Evolutionary conservation across 2,113 vertebrate species (phyloP).

Genomic region (Phalacrocorax carbo): DNA sequence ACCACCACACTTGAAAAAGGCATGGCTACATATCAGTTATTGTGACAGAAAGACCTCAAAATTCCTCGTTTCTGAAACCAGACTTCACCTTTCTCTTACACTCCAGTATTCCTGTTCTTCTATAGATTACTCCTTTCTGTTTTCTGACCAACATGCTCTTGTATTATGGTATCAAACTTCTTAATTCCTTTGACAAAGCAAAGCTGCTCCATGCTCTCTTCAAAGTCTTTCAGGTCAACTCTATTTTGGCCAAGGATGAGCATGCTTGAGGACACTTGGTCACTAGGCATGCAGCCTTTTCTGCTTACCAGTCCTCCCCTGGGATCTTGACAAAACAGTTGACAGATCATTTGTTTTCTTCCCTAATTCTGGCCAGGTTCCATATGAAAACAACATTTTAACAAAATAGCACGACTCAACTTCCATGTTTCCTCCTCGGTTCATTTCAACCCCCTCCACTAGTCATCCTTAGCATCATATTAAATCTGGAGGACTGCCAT

Average conservation of each 20-base stretch:
- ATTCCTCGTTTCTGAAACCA: background rate
- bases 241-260: background rate
- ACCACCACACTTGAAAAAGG: background rate
- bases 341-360: background rate
- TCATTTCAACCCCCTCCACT: background rate
- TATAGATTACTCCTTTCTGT: background rate
- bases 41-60: background rate
- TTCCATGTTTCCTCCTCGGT: background rate
- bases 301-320: background rate
- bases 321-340: background rate
- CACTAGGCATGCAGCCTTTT: background rate
- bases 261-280: background rate
- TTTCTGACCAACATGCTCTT: background rate
- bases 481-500: constrained; percentile 1
- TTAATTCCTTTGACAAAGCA: background rate
- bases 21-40: background rate
- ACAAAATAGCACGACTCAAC: background rate
- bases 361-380: background rate
- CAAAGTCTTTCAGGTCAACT: background rate
- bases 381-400: background rate
- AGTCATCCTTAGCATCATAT: background rate
- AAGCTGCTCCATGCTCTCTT: background rate
- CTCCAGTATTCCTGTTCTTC: background rate
- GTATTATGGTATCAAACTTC: background rate
- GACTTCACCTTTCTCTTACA: background rate